Percentiles rank a stretch among this genome's conserved stretches.
These are phyloP conservation scores for Odocoileus virginianus DNA, from an alignment of 2,113 vertebrate genomes.

Conservation along the genomic window DNA sequence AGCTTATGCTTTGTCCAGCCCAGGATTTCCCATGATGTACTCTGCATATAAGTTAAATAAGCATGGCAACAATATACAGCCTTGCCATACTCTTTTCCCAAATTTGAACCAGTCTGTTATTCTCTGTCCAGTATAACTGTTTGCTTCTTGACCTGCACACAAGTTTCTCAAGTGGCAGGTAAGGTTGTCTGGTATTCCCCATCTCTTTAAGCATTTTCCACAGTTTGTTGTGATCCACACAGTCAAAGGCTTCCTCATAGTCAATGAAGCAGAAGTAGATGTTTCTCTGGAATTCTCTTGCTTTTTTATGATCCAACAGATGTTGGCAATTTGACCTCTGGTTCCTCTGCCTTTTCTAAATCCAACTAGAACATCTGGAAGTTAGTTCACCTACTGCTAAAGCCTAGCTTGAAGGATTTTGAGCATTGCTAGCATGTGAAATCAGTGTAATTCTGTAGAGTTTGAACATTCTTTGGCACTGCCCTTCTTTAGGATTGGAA, in stretches of 20 bases:
- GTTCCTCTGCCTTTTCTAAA: background rate
- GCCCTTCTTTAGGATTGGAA: background rate
- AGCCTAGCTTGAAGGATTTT: background rate
- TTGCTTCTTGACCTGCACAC: background rate
- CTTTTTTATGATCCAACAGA: background rate
- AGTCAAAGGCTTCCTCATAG: background rate
- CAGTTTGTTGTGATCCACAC: background rate
- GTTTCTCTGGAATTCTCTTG: background rate
- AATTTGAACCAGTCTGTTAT: background rate
- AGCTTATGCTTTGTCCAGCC: background rate
- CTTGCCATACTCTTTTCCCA: background rate
- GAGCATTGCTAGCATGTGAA: background rate
- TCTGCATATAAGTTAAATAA: background rate
- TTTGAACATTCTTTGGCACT: background rate
- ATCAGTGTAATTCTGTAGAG: background rate
- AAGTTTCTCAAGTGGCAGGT: background rate
- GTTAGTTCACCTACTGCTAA: background rate
- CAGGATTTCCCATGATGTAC: background rate
- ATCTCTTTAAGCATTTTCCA: background rate
- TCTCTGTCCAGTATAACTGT: background rate
- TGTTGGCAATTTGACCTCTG: background rate
- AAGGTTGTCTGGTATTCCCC: background rate
- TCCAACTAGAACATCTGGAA: background rate
- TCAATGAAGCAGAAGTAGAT: background rate
- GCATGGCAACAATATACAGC: background rate